These are phyloP conservation scores for Phasia obesa DNA, from an alignment of 2,888 invertebrate genomes.

Conservation along the genomic window DNA sequence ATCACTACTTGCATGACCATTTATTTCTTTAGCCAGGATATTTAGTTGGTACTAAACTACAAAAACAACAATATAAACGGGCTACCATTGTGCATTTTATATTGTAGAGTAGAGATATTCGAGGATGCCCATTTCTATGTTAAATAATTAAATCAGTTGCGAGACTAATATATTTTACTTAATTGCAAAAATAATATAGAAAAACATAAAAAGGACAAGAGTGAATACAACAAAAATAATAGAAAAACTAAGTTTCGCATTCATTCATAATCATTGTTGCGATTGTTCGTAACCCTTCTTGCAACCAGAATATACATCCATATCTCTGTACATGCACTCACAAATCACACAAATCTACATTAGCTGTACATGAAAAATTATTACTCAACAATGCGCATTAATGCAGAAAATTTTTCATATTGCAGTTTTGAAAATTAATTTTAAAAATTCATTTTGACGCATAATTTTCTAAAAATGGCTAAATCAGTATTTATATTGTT, in stretches of 20 bases:
- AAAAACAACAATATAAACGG: conserved; percentile 3
- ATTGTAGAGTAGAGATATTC: conserved; percentile 33
- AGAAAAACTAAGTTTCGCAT: conserved; percentile 49
- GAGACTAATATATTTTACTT: conserved; percentile 80
- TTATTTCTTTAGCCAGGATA: conserved; percentile 50
- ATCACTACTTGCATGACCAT: conserved; percentile 36
- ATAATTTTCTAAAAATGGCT: conserved; percentile 65
- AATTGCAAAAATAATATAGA: conserved; percentile 75
- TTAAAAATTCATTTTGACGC: conserved; percentile 71
- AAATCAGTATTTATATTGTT: conserved; percentile 67
- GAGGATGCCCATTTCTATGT: conserved; percentile 76
- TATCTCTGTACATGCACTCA: conserved; percentile 5
- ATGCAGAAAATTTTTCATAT: conserved; percentile 70
- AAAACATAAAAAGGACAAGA: conserved; percentile 32
- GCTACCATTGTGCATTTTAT: conserved; percentile 26
- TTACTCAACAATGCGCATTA: conserved; percentile 71
- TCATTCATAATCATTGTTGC: conserved; percentile 58
- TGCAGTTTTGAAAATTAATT: conserved; percentile 71
- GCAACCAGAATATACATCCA: conserved; percentile 8
- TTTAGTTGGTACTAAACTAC: conserved; percentile 38
- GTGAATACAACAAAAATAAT: conserved; percentile 46
- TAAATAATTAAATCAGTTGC: conserved; percentile 81
- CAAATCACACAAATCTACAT: conserved; percentile 63
- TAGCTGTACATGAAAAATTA: conserved; percentile 63
- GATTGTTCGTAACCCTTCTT: conserved; percentile 23